Evolutionary conservation across 2,797 vertebrate species (phyloP).

Genomic region (Hemitrygon akajei): DNA sequence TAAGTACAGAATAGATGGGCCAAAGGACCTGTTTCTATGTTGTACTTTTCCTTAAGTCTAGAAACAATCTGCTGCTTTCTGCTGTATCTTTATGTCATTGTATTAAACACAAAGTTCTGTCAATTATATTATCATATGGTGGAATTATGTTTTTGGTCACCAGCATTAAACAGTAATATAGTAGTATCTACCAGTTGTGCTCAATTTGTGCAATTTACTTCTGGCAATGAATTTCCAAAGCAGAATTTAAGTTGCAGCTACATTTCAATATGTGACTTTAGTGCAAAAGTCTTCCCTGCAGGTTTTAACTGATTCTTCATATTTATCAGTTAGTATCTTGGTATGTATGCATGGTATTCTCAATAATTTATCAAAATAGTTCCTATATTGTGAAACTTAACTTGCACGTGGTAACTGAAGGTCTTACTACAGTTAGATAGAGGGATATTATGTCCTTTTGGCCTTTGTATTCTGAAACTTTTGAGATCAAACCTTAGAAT

Average conservation of each 20-base stretch:
- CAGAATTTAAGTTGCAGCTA: no score
- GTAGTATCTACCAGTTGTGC: no score
- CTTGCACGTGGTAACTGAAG: neutral
- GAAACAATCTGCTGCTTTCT: neutral
- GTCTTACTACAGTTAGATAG: neutral
- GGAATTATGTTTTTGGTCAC: no score
- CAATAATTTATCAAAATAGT: neutral
- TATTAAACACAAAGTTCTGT: neutral
- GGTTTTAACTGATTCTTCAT: neutral
- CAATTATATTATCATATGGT: neutral
- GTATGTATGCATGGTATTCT: neutral
- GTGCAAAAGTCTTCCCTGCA: no score
- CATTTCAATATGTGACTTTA: no score
- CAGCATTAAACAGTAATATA: no score
- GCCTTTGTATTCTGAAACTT: neutral
- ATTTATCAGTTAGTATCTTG: neutral
- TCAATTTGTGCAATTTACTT: no score
- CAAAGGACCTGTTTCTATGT: no score
- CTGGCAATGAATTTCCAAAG: no score
- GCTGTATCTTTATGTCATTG: neutral
- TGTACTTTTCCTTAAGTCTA: no score
- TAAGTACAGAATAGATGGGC: no score
- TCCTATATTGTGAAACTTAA: neutral
- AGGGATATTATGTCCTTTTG: neutral
- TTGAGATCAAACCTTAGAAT: neutral